Conservation (phyloP, 2,113 vertebrate species). For the Vireo altiloquus region DNA sequence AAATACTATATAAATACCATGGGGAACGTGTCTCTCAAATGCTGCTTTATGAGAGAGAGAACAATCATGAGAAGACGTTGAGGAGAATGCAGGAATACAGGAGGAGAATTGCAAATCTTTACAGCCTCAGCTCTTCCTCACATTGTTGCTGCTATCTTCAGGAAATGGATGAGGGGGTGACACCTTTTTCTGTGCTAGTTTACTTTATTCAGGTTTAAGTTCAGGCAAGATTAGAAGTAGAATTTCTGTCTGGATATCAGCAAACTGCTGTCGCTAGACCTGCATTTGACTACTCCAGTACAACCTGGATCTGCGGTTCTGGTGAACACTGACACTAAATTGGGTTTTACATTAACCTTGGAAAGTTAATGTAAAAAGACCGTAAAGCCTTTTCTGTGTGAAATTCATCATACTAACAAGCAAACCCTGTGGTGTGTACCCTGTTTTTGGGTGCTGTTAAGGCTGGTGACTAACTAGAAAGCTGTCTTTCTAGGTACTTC, state of each 20-base stretch:
- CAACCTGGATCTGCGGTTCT: not conserved
- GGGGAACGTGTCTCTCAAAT: not conserved
- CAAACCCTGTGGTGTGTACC: not conserved
- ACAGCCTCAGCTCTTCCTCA: not conserved
- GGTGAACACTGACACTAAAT: not conserved
- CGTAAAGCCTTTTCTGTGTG: not conserved
- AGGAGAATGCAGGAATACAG: not conserved
- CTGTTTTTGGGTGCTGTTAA: not conserved
- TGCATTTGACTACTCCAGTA: not conserved
- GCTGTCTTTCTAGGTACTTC: not conserved
- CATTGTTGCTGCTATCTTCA: not conserved
- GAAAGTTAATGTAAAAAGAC: not conserved
- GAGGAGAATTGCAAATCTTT: not conserved
- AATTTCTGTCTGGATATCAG: not conserved
- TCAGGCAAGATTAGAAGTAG: not conserved
- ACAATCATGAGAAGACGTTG: not conserved
- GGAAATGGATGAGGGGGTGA: not conserved
- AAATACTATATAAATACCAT: not conserved
- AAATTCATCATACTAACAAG: not conserved
- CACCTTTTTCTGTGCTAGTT: not conserved
- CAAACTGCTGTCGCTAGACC: not conserved
- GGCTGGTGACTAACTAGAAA: not conserved
- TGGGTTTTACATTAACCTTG: not conserved
- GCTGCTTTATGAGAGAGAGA: not conserved
- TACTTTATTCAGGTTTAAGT: not conserved